Evolutionary conservation across 2,888 invertebrate genomes (phyloP).

Genomic region (Eudasyphora cyanicolor): DNA sequence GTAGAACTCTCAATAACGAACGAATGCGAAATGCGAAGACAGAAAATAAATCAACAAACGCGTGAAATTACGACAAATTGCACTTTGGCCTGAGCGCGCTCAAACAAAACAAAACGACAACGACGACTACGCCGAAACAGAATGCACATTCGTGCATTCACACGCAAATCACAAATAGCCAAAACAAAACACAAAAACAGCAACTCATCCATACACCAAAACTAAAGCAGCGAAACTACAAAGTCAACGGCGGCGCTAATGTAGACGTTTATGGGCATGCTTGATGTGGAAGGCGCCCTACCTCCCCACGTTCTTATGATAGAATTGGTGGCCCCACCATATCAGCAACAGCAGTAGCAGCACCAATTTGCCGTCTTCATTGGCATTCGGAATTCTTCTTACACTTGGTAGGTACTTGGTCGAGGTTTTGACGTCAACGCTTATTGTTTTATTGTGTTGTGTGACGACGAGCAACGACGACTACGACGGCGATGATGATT

Average conservation of each 20-base stretch:
- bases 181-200: constrained; percentile 15
- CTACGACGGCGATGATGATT: constrained; percentile 23
- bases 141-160: not conserved
- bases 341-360: not conserved
- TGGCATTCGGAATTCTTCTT: too few relatives aligned
- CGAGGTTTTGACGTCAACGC: not conserved
- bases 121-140: constrained; percentile 38
- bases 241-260: not conserved
- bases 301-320: too few relatives aligned
- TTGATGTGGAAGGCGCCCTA: too few relatives aligned
- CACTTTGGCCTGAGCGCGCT: constrained; percentile 65
- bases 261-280: not conserved
- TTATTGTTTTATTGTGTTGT: not conserved
- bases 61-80: constrained; percentile 67
- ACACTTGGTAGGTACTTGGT: too few relatives aligned
- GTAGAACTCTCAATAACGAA: constrained; percentile 56
- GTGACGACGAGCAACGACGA: not conserved
- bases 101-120: constrained; percentile 47
- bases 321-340: too few relatives aligned
- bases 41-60: constrained; percentile 64
- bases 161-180: constrained; percentile 16
- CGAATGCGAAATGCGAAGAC: constrained; percentile 28
- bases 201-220: constrained; percentile 14
- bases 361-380: not conserved
- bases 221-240: not conserved